Conservation (phyloP, 2,888 invertebrate genomes). For the Helicoverpa assulta region DNA sequence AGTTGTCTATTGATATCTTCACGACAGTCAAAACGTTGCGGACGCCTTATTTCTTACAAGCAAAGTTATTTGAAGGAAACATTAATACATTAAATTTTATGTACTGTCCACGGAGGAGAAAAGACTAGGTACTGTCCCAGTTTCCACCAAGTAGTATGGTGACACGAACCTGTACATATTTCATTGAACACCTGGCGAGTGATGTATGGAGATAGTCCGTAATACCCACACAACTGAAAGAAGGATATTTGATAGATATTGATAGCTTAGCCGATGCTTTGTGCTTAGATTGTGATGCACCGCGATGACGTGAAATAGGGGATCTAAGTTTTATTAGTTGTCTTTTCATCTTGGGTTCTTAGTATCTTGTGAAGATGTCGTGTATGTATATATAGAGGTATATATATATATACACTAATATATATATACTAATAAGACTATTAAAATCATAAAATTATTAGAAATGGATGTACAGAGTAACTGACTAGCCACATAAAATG, state of each 20-base stretch:
- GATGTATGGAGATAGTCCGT: constrained; percentile 70
- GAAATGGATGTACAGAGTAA: no score
- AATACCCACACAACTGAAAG: constrained; percentile 65
- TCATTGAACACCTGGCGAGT: constrained; percentile 56
- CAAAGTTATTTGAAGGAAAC: background rate
- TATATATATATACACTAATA: no score
- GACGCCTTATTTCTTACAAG: no score
- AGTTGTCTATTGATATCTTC: no score
- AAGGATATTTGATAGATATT: constrained; percentile 28
- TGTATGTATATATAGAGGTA: no score
- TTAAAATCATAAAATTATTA: no score
- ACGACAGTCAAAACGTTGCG: no score
- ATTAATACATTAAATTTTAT: no score
- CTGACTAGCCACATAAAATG: no score
- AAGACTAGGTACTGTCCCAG: background rate
- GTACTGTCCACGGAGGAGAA: no score
- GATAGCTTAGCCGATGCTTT: constrained; percentile 25
- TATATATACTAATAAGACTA: no score
- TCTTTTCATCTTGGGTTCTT: background rate
- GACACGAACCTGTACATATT: constrained; percentile 39
- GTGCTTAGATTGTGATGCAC: background rate
- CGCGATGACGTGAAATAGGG: background rate
- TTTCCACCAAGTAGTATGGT: constrained; percentile 21
- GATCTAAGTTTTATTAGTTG: background rate
- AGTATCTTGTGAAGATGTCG: background rate